Evolutionary conservation across 1,140 invertebrate genomes (phyloP).

Genomic region (Trichogramma pretiosum): DNA sequence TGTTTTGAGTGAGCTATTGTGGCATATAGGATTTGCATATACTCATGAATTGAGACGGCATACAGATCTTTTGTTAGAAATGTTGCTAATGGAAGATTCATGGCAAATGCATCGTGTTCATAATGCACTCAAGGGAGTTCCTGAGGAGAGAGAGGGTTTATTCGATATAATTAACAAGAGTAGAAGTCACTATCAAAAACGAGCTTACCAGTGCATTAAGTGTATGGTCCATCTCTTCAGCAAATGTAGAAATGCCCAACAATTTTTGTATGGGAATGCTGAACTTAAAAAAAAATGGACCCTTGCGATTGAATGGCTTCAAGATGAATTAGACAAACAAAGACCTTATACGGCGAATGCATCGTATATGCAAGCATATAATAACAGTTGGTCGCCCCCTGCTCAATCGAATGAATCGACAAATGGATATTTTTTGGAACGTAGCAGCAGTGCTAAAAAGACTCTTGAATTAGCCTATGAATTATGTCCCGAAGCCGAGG

Average conservation of each 20-base stretch:
- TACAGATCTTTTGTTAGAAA: constrained; percentile 78
- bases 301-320: constrained; percentile 84
- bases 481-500: constrained; percentile 71
- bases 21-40: constrained; percentile 91
- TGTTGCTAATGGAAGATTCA: constrained; percentile 86
- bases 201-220: constrained; percentile 95
- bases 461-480: constrained; percentile 78
- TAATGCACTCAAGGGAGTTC: constrained; percentile 83
- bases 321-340: constrained; percentile 81
- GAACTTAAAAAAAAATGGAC: constrained; percentile 81
- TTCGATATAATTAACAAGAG: constrained; percentile 87
- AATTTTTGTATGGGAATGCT: constrained; percentile 64
- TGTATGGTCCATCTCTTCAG: constrained; percentile 85
- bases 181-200: constrained; percentile 91
- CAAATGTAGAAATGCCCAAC: constrained; percentile 66
- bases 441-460: constrained; percentile 85
- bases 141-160: constrained; percentile 84
- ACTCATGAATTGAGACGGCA: constrained; percentile 89
- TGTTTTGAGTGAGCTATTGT: constrained; percentile 81
- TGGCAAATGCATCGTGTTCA: constrained; percentile 91
- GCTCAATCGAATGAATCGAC: constrained; percentile 90
- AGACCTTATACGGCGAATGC: constrained; percentile 52
- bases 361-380: constrained; percentile 67
- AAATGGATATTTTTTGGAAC: constrained; percentile 89
- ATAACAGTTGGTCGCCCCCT: constrained; percentile 89